Evolutionary conservation across 2,888 invertebrate genomes (phyloP).

Genomic region (Chloroclysta siterata): DNA sequence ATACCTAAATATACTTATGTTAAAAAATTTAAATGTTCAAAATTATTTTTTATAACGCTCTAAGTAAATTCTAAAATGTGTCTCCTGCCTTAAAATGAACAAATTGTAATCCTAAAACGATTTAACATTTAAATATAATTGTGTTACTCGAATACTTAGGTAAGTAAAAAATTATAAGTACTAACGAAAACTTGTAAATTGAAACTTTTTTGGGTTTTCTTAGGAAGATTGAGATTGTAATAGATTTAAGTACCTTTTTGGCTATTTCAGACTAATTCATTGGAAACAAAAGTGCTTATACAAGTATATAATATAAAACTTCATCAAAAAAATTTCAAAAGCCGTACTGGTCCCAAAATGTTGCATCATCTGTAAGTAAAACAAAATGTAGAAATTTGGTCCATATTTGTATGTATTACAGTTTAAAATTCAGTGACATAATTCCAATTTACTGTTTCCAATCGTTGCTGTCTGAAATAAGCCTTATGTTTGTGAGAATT

Average conservation of each 20-base stretch:
- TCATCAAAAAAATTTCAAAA: too few relatives aligned
- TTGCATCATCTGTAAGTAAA: too few relatives aligned
- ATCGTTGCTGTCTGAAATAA: slow-evolving; percentile 6
- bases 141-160: slow-evolving; percentile 28
- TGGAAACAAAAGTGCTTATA: background rate
- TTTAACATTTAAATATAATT: slow-evolving; percentile 3
- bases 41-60: slow-evolving; percentile 15
- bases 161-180: slow-evolving; percentile 15
- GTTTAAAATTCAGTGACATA: background rate
- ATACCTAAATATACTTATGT: slow-evolving; percentile 15
- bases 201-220: slow-evolving; percentile 5
- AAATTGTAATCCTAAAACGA: slow-evolving; percentile 15
- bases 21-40: slow-evolving; percentile 1
- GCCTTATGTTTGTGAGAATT: slow-evolving; percentile 4
- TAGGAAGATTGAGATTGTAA: slow-evolving; percentile 15
- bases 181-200: slow-evolving; percentile 8
- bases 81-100: slow-evolving; percentile 24
- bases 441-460: background rate
- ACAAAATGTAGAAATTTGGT: too few relatives aligned
- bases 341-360: too few relatives aligned
- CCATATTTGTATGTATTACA: background rate
- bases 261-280: background rate
- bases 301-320: background rate
- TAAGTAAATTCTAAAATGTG: slow-evolving; percentile 15
- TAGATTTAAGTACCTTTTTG: background rate